Conservation (phyloP, 2,113 vertebrate species). For the Hippocampus mohnikei region DNA sequence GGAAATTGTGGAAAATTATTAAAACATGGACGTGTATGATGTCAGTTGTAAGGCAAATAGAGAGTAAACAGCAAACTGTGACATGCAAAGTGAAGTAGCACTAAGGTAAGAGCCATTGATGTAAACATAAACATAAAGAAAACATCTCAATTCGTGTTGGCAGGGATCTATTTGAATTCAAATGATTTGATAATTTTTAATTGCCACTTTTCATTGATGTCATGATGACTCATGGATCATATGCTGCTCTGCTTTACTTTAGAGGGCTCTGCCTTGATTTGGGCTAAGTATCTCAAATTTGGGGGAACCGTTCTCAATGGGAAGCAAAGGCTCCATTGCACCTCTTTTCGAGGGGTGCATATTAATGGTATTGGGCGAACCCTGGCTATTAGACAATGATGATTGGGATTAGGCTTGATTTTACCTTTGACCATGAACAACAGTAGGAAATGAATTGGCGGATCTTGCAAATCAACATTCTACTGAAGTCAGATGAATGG, state of each 20-base stretch:
- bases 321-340: too few species aligned
- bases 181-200: too few species aligned
- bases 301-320: too few species aligned
- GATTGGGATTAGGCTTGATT: background rate
- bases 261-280: too few species aligned
- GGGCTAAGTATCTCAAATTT: too few species aligned
- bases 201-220: background rate
- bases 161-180: background rate
- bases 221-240: background rate
- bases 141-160: background rate
- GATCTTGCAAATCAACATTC: background rate
- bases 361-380: too few species aligned
- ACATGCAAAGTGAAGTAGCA: constrained; percentile 37
- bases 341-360: too few species aligned
- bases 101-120: constrained; percentile 15
- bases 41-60: constrained; percentile 53
- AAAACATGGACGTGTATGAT: constrained; percentile 21
- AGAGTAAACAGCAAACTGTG: constrained; percentile 34
- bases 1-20: constrained; percentile 35
- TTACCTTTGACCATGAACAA: background rate
- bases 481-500: background rate
- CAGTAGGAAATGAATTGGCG: background rate
- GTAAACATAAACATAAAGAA: background rate
- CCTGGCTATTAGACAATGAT: too few species aligned
- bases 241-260: background rate